These are phyloP conservation scores for Leucophenga maculata DNA, from an alignment of 2,888 invertebrate species.

Conservation along the genomic window DNA sequence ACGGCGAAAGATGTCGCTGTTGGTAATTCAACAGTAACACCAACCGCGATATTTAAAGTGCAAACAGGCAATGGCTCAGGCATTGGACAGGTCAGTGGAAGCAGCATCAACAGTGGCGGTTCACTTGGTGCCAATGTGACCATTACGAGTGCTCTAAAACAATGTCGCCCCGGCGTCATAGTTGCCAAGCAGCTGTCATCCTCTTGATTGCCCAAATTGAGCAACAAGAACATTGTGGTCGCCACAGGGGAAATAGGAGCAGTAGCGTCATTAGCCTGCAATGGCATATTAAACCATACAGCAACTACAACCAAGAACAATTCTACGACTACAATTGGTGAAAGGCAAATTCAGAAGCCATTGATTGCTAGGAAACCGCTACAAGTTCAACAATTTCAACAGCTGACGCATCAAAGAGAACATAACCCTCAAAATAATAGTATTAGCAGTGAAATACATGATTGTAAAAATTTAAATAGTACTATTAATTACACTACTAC, in stretches of 20 bases:
- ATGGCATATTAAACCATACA: neutral
- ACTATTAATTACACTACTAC: constrained; percentile 18
- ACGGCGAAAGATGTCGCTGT: constrained; percentile 51
- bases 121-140: constrained; percentile 48
- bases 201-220: constrained; percentile 77
- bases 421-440: constrained; percentile 2
- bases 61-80: constrained; percentile 49
- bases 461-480: constrained; percentile 11
- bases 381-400: constrained; percentile 12
- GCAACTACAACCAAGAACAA: neutral
- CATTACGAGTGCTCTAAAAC: constrained; percentile 74
- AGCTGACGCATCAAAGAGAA: neutral
- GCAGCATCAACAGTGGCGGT: constrained; percentile 26
- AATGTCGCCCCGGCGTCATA: constrained; percentile 90
- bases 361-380: neutral
- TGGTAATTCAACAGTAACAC: constrained; percentile 53
- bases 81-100: constrained; percentile 30
- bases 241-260: constrained; percentile 5
- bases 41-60: constrained; percentile 69
- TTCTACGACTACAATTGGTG: neutral
- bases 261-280: constrained; percentile 2
- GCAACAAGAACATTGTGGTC: constrained; percentile 30
- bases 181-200: constrained; percentile 83
- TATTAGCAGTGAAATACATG: neutral
- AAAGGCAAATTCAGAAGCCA: constrained; percentile 31